Conservation (phyloP, 2,888 invertebrate species). For the Limnephilus lunatus region DNA sequence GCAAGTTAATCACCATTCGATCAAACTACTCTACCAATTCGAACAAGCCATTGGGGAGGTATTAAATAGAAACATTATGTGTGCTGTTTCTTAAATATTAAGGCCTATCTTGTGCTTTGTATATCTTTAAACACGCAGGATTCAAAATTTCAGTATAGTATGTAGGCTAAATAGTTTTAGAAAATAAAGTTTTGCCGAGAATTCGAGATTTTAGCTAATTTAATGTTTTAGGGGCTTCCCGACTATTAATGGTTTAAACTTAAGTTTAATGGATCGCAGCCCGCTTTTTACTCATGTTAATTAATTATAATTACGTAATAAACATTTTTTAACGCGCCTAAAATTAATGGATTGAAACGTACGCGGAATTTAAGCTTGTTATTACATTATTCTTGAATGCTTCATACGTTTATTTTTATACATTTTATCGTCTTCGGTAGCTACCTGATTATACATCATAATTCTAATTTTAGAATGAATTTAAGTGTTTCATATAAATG, state of each 20-base stretch:
- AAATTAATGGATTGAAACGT: conserved; percentile 19
- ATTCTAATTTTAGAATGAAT: background rate
- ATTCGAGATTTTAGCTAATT: background rate
- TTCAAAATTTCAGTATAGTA: background rate
- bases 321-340: conserved; percentile 28
- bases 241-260: conserved; percentile 8
- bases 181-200: background rate
- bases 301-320: conserved; percentile 14
- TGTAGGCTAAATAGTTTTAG: background rate
- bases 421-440: background rate
- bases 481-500: background rate
- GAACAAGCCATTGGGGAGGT: too few species aligned
- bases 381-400: background rate
- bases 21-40: too few species aligned
- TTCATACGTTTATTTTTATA: background rate
- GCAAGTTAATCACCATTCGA: too few species aligned
- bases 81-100: background rate
- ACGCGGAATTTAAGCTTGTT: background rate
- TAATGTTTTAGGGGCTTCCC: background rate
- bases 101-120: background rate
- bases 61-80: too few species aligned
- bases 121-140: background rate
- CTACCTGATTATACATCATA: background rate
- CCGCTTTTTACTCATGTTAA: conserved; percentile 14
- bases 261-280: conserved; percentile 4